These are phyloP conservation scores for Cepphus grylle DNA, from an alignment of 2,113 vertebrate species.

Conservation along the genomic window DNA sequence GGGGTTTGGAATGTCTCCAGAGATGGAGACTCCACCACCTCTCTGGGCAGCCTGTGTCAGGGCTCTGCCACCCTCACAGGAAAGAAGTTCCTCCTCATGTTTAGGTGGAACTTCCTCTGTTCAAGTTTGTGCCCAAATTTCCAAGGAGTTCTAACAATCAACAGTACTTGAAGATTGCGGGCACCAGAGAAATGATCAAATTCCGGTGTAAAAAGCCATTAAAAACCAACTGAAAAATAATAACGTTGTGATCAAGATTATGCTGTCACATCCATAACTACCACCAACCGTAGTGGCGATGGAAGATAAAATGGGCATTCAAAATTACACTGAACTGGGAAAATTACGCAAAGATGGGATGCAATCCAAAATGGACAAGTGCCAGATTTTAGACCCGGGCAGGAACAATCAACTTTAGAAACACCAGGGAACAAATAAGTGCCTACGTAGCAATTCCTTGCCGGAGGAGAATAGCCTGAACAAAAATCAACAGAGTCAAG, in stretches of 20 bases:
- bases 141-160: background rate
- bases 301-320: background rate
- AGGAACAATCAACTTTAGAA: background rate
- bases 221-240: background rate
- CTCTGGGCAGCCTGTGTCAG: too few relatives aligned
- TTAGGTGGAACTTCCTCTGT: too few relatives aligned
- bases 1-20: too few relatives aligned
- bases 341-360: background rate
- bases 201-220: background rate
- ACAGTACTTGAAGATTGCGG: background rate
- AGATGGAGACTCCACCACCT: too few relatives aligned
- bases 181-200: background rate
- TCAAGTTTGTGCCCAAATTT: background rate
- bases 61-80: too few relatives aligned
- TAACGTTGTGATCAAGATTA: background rate
- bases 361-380: background rate
- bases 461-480: background rate
- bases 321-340: background rate
- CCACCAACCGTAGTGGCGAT: rapidly evolving
- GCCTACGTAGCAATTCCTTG: background rate
- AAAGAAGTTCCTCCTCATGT: too few relatives aligned
- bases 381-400: background rate
- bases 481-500: background rate
- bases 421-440: background rate
- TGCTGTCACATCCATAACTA: background rate